Evolutionary conservation across 2,113 vertebrate species (phyloP).

Genomic region (Corythornis cristatus): DNA sequence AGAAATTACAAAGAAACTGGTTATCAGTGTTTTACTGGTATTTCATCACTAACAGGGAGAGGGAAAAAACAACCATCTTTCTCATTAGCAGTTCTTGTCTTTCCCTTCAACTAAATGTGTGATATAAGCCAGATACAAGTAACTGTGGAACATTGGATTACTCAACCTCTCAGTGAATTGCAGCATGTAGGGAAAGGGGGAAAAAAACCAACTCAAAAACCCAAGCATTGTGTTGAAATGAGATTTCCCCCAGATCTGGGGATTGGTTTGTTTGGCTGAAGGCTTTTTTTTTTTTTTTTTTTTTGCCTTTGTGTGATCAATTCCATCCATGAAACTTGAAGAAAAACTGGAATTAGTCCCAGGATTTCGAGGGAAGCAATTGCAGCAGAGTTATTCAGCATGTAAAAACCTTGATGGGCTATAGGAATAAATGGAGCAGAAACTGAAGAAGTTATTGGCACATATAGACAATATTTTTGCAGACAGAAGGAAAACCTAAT

Average conservation of each 20-base stretch:
- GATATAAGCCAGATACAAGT: conserved; percentile 27
- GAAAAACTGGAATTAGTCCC: conserved; percentile 28
- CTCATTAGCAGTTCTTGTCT: conserved; percentile 40
- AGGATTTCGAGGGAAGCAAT: neutral
- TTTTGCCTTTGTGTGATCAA: conserved; percentile 6
- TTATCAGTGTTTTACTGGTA: neutral
- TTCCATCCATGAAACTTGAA: conserved; percentile 29
- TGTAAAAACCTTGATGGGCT: neutral
- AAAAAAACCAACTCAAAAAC: neutral
- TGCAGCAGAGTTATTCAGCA: neutral
- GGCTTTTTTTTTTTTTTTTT: neutral
- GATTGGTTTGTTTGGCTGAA: conserved; percentile 12
- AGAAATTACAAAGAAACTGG: neutral
- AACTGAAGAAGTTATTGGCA: neutral
- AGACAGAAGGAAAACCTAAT: neutral
- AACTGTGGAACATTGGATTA: conserved; percentile 31
- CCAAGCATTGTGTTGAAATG: conserved; percentile 6
- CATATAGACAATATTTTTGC: neutral
- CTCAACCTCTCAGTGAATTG: neutral
- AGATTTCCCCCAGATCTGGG: neutral
- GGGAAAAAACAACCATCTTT: neutral
- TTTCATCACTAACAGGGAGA: neutral
- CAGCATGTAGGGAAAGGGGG: neutral
- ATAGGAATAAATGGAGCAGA: neutral
- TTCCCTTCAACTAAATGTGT: neutral